Evolutionary conservation across 2,113 vertebrate genomes (phyloP).

Genomic region (Butorides virescens): DNA sequence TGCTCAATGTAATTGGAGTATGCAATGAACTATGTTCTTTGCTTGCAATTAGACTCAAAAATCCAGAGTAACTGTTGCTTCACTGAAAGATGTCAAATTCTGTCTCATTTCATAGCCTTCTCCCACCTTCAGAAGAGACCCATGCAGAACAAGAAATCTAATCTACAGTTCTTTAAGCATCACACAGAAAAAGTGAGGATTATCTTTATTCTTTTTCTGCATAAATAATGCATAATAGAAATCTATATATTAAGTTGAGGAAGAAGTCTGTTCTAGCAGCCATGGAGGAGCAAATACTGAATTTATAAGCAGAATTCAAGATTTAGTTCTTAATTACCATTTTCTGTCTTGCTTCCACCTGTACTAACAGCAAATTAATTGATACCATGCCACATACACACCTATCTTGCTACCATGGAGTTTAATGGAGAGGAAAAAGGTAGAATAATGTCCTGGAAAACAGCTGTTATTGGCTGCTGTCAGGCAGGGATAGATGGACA

Average conservation of each 20-base stretch:
- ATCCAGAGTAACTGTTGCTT: background rate
- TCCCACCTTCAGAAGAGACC: background rate
- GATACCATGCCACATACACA: background rate
- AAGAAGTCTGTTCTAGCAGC: background rate
- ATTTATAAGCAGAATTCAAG: background rate
- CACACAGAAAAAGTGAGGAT: background rate
- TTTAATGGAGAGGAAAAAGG: background rate
- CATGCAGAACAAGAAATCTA: background rate
- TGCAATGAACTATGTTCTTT: background rate
- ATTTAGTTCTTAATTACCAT: background rate
- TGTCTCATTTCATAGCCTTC: background rate
- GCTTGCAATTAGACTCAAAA: background rate
- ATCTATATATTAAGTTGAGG: background rate
- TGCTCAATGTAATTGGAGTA: background rate
- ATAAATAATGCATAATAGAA: background rate
- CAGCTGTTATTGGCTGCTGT: background rate
- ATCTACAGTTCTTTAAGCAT: background rate
- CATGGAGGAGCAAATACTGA: background rate
- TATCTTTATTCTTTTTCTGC: background rate
- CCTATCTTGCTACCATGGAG: background rate
- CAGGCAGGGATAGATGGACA: background rate
- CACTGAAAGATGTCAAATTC: background rate
- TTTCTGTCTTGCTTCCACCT: background rate
- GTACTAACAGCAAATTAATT: background rate
- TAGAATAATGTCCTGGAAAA: background rate